These are phyloP conservation scores for Hypanus sabinus DNA, from an alignment of 2,113 vertebrate genomes.

Conservation along the genomic window DNA sequence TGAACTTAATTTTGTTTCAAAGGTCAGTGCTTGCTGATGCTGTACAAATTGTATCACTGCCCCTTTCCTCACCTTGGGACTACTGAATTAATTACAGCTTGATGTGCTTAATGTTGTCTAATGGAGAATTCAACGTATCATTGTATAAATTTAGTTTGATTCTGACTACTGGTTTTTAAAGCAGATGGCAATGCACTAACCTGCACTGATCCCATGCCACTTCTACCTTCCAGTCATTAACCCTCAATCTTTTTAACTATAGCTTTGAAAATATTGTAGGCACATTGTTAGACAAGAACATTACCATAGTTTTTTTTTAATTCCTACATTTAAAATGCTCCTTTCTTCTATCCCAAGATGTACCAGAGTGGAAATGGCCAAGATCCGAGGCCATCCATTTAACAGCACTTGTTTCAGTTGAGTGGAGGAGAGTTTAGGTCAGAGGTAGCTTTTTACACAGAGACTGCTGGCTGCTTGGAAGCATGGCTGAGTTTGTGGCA, in stretches of 20 bases:
- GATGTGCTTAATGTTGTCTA: neutral
- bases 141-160: neutral
- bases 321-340: neutral
- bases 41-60: neutral
- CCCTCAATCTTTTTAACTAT: neutral
- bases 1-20: constrained; percentile 34
- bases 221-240: neutral
- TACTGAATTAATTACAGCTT: neutral
- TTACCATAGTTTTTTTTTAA: neutral
- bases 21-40: neutral
- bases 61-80: neutral
- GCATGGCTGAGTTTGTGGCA: too few relatives aligned
- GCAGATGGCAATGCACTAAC: neutral
- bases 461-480: too few relatives aligned
- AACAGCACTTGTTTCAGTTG: too few relatives aligned
- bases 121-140: neutral
- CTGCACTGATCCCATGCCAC: neutral
- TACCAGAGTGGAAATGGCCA: neutral
- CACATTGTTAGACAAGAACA: neutral
- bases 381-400: too few relatives aligned
- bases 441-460: too few relatives aligned
- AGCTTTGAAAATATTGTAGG: neutral
- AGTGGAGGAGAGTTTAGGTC: too few relatives aligned
- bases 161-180: neutral
- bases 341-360: neutral